Conservation (phyloP, 37 sponge, comb jelly and placozoan genomes). For the Agelas oroides region DNA sequence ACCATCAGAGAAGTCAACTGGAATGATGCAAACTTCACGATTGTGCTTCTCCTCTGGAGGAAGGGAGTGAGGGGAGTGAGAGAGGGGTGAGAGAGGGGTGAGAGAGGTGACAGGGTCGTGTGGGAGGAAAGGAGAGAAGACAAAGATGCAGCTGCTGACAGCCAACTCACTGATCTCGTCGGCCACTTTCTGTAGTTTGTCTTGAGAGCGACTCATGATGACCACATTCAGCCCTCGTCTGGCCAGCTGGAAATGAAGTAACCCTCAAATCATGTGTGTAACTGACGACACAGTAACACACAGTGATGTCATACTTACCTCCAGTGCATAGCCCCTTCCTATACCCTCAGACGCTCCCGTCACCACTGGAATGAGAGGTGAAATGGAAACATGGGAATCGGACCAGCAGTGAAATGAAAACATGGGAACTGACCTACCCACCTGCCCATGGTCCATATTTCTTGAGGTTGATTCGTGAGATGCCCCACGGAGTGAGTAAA, state of each 20-base stretch:
- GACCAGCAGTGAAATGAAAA: too few species aligned
- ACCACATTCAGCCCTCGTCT: constrained; percentile 62
- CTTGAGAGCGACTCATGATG: constrained; percentile 54
- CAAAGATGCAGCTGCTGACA: too few species aligned
- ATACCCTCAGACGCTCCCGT: constrained; percentile 79
- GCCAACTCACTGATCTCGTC: constrained; percentile 40
- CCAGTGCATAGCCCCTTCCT: constrained; percentile 67
- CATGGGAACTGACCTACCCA: not conserved
- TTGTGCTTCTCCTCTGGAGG: constrained; percentile 41
- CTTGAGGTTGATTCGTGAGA: constrained; percentile 56
- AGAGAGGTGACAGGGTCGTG: not conserved
- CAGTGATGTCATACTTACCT: constrained; percentile 13
- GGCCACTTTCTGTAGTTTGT: constrained; percentile 44
- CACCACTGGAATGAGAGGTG: constrained; percentile 26
- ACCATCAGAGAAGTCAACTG: constrained; percentile 59
- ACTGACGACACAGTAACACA: too few species aligned
- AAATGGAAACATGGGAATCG: too few species aligned
- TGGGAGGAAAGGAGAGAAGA: too few species aligned
- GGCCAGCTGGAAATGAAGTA: constrained; percentile 39
- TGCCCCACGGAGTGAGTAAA: constrained; percentile 49
- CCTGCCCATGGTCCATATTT: constrained; percentile 79
- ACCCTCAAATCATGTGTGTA: too few species aligned
- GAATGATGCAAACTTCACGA: constrained; percentile 55
- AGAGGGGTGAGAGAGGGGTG: too few species aligned
- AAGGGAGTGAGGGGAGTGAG: not conserved